Conservation (phyloP, 2,888 invertebrate genomes). For the Ryuthela nishihirai region DNA sequence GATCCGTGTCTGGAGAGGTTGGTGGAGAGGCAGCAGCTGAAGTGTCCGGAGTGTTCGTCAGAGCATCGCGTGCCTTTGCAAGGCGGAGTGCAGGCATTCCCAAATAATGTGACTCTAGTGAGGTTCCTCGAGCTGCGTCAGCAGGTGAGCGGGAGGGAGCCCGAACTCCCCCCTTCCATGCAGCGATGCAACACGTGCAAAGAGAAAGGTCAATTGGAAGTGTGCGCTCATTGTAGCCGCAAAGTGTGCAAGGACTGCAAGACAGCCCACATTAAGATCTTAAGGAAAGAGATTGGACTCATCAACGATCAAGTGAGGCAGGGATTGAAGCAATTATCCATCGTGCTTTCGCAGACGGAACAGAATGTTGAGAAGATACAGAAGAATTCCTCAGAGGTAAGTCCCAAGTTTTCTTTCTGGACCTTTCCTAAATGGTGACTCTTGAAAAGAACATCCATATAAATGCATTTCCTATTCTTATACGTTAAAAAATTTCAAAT, state of each 20-base stretch:
- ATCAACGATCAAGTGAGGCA: conserved; percentile 59
- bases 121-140: conserved; percentile 88
- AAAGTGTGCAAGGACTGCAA: conserved; percentile 96
- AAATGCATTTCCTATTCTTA: too few species aligned
- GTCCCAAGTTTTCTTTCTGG: not conserved
- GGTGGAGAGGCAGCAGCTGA: conserved; percentile 86
- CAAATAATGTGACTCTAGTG: conserved; percentile 92
- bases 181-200: conserved; percentile 82
- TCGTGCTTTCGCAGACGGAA: conserved; percentile 67
- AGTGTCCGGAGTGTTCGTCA: conserved; percentile 96
- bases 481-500: too few species aligned
- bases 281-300: conserved; percentile 82
- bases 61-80: conserved; percentile 94
- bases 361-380: conserved; percentile 83
- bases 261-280: conserved; percentile 86
- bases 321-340: conserved; percentile 82
- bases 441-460: too few species aligned
- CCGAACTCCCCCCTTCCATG: conserved; percentile 42
- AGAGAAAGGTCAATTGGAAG: conserved; percentile 73
- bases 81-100: conserved; percentile 91
- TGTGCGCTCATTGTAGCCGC: conserved; percentile 94
- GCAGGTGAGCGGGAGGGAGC: conserved; percentile 55
- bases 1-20: conserved; percentile 97
- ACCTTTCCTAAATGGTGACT: too few species aligned
- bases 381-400: conserved; percentile 61